These are phyloP conservation scores for Eunapius fragilis DNA, from an alignment of 37 sponge, comb jelly and placozoan species.

Conservation along the genomic window DNA sequence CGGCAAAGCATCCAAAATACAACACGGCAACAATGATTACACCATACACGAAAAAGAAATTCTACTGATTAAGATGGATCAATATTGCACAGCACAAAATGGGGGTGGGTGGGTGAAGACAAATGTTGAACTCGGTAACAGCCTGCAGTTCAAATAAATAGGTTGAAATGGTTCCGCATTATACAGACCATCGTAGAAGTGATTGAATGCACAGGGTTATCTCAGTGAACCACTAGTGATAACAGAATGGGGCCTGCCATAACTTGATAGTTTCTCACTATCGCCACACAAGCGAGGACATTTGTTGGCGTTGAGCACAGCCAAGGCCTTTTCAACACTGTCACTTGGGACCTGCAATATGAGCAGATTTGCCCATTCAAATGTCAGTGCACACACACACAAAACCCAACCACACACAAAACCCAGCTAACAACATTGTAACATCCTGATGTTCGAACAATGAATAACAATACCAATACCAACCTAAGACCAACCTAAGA, in stretches of 20 bases:
- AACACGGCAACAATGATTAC: too few species aligned
- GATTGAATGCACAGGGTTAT: not conserved
- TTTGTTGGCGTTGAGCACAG: slow-evolving; percentile 39
- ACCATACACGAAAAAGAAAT: too few species aligned
- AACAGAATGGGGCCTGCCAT: not conserved
- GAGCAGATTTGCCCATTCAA: not conserved
- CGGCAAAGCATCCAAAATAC: too few species aligned
- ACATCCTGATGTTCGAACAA: too few species aligned
- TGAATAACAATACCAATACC: too few species aligned
- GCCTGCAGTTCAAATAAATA: not conserved
- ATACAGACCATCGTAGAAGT: not conserved
- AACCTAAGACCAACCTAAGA: too few species aligned
- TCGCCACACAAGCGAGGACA: not conserved
- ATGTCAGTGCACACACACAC: not conserved
- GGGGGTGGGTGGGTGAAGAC: not conserved
- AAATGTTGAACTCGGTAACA: not conserved
- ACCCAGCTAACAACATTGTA: too few species aligned
- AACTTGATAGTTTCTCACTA: not conserved
- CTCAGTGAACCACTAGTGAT: not conserved
- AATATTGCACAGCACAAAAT: too few species aligned
- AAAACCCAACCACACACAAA: not conserved
- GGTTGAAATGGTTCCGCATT: not conserved
- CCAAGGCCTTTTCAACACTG: slow-evolving; percentile 44
- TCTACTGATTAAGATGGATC: too few species aligned
- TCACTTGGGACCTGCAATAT: slow-evolving; percentile 41